A percentile compares a stretch with the other conserved stretches of the same genome.
Conservation (phyloP, 2,888 invertebrate genomes). For the Minunthozetes semirufus region DNA sequence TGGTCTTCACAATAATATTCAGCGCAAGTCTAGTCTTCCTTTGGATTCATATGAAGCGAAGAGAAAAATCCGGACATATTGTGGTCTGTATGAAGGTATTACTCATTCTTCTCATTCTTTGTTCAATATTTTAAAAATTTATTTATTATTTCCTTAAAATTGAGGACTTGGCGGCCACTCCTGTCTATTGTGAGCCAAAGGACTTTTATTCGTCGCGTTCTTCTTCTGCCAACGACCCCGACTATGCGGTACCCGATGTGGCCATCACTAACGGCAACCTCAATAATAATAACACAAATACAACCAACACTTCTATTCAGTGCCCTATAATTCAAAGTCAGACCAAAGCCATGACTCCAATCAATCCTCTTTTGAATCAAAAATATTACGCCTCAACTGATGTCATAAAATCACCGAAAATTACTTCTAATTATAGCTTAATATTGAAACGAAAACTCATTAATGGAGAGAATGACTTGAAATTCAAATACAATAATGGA, state of each 20-base stretch:
- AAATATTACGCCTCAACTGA: conserved; percentile 34
- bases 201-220: conserved; percentile 31
- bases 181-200: conserved; percentile 38
- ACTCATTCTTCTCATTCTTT: background rate
- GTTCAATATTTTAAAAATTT: too few relatives aligned
- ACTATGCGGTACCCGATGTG: conserved; percentile 39
- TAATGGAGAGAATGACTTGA: conserved; percentile 21
- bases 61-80: conserved; percentile 35
- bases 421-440: background rate
- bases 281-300: background rate
- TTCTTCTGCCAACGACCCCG: conserved; percentile 33
- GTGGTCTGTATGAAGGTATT: conserved; percentile 37
- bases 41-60: conserved; percentile 25
- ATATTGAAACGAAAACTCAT: background rate
- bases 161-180: conserved; percentile 35
- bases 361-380: background rate
- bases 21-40: conserved; percentile 12
- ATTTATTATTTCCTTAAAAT: too few relatives aligned
- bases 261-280: conserved; percentile 7
- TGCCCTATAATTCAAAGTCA: background rate
- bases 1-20: conserved; percentile 29
- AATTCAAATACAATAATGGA: conserved; percentile 31
- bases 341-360: background rate
- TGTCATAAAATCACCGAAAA: conserved; percentile 29
- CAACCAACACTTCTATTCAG: background rate